Evolutionary conservation across 30 jellyfish, hydroid and myxozoan species (phyloP), one percentile per base, ranked within the genome.

Genomic region (Cassiopea andromeda): DNA sequence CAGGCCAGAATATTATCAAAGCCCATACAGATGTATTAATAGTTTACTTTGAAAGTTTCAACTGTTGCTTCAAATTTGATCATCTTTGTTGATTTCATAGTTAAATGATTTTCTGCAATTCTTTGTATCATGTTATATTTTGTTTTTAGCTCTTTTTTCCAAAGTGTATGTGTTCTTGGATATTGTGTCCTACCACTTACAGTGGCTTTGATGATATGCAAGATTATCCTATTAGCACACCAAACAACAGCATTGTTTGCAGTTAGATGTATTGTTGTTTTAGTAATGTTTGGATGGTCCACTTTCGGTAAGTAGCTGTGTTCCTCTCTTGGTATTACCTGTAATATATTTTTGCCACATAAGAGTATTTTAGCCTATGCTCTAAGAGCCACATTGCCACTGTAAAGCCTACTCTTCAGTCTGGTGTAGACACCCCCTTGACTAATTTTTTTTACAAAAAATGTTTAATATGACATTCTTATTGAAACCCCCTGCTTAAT

Each of bases 161-260:
- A 94, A 75, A 84, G 97, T 80, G 97, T 94, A 44, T 94, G 98
- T 74, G 98, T 94, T 14, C 98, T 94, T 78, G 98, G 98, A 15
- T 94, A 94, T 86, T 94, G 98, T 60, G 94, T 94, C 48, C 88
- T 94, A 1, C 98, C 98, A 60, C 80, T 94, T 71, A 90, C 93
- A 14, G 54, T 89, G 59, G 98, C 96, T 10, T 71, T 94, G 67
- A 61, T 94, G 54, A 89, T 86, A 18, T 94, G 98, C 87, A 94
- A 94, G 71, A 68, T 89, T 15, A 81, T 94, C 44, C 90, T 94
- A 44, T 79, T 89, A 1, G 89, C 94, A 1, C 88, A 87, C 7
- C 92, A 90, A 19, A 85, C 93, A 46, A 88, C 97, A 13, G 80
- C 78, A 1, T 66, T 94, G 60, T 94, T 94, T 94, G 97, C 98